Evolutionary conservation across 2,113 vertebrate species (phyloP), one percentile per base, ranked within the genome.

Genomic region (Clarias macrocephalus): DNA sequence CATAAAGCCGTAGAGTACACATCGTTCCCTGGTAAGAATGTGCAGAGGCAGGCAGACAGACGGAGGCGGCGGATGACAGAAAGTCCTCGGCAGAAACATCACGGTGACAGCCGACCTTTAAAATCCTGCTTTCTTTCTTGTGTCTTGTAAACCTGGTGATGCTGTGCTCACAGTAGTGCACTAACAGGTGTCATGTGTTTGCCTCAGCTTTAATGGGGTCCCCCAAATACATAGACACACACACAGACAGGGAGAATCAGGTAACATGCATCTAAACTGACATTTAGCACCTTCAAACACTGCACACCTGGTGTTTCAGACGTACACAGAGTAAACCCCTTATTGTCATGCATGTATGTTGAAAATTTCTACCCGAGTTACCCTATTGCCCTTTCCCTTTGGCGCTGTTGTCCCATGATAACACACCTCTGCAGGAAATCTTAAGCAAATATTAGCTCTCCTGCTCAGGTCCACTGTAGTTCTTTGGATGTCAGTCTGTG

Each of bases 41-140:
- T 52, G 30, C 62, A 62, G 65, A 86, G 65, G 57, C 83, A 85
- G 70, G 57, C 83, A 85, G 70, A 75, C 60, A 86, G 37, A 86
- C 23, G 48, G 63, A 72, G 65, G 85, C 65, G 63, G 84, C 75
- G 73, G 82, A 76, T 86, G 89, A 84, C 81, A 83, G 80, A 37
- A 72, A 81, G 73, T 77, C 63, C 83, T 59, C 28, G 80, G 75
- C 73, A 89, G 63, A 56, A 54, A 56, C 83, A 37, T 85, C 75
- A 25, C 79, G 10, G n/a, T 76, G 85, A 90, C 63, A 52, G 82
- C 57, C 80, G 62, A 87, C 87, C 87, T 88, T 85, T 87, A 72
- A 76, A 84, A 79, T 82, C 87, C 83, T 92, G 85, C 91, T 83
- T 82, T 79, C 37, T 37, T 48, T 56, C 70, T 88, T 84, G 21